Evolutionary conservation across 2,113 vertebrate species (phyloP), one percentile per base, ranked within the genome.

Genomic region (Melanerpes formicivorus): DNA sequence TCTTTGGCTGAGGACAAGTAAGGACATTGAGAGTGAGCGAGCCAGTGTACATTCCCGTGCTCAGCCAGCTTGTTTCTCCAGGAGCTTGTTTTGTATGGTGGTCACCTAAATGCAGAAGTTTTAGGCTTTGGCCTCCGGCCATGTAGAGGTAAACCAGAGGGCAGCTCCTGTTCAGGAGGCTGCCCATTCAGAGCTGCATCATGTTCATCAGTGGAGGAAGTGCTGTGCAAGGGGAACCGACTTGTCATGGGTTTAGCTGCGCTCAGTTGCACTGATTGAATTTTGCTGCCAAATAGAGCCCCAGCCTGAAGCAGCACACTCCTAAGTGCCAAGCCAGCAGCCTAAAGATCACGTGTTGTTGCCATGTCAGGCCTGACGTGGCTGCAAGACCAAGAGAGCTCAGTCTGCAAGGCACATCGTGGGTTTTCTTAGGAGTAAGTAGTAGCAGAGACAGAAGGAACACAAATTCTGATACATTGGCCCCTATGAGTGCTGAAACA

Each of bases 151-250:
- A 52, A 85, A 63, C 23, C 52, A 26, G 87, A 30, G 40, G 66
- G 74, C 80, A 92, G 50, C 8, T 73, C 16, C 55, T 3, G 0
- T 66, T 50, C 16, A 4, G 25, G 52, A 70, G 42, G 27, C 48
- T 54, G 27, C 6, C n/a, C 1, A 0, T 32, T 44, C 0, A 0
- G 54, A 66, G 22, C 18, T 37, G 58, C 5, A 1, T 14, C 67
- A 21, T 6, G 8, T 10, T 29, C 46, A 19, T 18, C 1, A 0
- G 42, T 0, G 0, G 52, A 32, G 23, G 27, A 82, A 46, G 22
- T 2, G 0, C 6, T 8, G 75, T 11, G 10, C 5, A 5, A 73
- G 21, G 18, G 63, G 12, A 32, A 77, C 27, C 3, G 0, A 0
- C 34, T 59, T 32, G 40, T 18, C 48, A 10, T 3, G 0, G 0